Evolutionary conservation across 2,113 vertebrate genomes (phyloP).

Genomic region (Megaleporinus macrocephalus): DNA sequence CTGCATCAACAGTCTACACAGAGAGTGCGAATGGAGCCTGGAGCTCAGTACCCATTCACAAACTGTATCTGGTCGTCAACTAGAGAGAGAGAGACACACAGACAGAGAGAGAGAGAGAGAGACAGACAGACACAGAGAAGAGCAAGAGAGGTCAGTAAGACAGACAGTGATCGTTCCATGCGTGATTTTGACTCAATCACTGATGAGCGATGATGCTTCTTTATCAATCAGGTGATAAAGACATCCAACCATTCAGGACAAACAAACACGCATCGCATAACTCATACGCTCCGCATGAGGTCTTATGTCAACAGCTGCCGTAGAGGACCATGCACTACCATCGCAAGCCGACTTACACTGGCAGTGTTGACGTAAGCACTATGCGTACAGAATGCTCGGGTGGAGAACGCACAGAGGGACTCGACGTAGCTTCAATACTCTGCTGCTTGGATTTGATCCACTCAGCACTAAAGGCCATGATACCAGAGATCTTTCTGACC

Average conservation of each 20-base stretch:
- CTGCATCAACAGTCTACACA: slow-evolving; percentile 28
- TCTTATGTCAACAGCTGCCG: background rate
- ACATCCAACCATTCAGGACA: slow-evolving; percentile 38
- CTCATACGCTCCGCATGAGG: background rate
- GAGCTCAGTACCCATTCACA: slow-evolving; percentile 44
- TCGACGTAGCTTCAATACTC: background rate
- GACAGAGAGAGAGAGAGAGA: slow-evolving; percentile 9
- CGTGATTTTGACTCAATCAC: slow-evolving; percentile 19
- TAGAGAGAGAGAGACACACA: slow-evolving; percentile 20
- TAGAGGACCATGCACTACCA: background rate
- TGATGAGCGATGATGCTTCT: slow-evolving; percentile 40
- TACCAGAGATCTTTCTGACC: background rate
- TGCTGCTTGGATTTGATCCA: background rate
- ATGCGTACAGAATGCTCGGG: background rate
- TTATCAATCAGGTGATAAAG: slow-evolving; percentile 35
- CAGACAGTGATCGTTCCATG: slow-evolving; percentile 33
- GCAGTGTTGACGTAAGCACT: background rate
- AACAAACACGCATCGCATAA: slow-evolving; percentile 42
- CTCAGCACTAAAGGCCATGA: background rate
- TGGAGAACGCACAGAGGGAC: background rate
- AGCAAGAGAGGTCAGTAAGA: slow-evolving; percentile 39
- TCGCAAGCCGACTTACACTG: background rate
- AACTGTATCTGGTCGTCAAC: slow-evolving; percentile 46
- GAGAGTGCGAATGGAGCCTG: slow-evolving; percentile 32
- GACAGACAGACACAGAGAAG: background rate